A percentile compares a stretch with the other conserved stretches of the same genome.
These are phyloP conservation scores for Hirundichthys speculiger DNA, from an alignment of 2,113 vertebrate species.

Conservation along the genomic window DNA sequence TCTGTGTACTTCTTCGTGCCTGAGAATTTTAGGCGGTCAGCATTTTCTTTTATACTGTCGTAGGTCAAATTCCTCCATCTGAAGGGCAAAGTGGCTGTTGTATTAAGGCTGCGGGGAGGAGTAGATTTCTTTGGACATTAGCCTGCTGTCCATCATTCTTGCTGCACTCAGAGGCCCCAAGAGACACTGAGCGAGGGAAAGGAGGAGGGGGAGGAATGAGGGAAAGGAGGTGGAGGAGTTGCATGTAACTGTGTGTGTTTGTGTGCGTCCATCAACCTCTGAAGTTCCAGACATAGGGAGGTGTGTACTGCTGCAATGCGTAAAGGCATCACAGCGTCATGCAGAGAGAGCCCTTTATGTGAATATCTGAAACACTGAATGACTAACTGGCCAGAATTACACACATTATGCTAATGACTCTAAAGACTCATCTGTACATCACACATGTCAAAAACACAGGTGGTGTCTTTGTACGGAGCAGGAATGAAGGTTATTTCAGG, in stretches of 20 bases:
- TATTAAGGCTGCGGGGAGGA: conserved; percentile 63
- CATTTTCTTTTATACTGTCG: conserved; percentile 3
- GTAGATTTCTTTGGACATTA: conserved; percentile 68
- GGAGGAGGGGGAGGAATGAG: conserved; percentile 23
- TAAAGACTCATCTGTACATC: neutral
- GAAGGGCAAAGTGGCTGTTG: conserved; percentile 62
- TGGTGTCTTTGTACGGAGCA: too few species aligned
- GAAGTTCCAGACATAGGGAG: conserved; percentile 65
- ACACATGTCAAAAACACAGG: conserved; percentile 1
- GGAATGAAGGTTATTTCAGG: too few species aligned
- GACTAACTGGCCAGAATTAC: conserved; percentile 21
- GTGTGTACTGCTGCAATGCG: conserved; percentile 79
- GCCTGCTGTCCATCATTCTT: conserved; percentile 70
- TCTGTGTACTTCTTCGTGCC: neutral
- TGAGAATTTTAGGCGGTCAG: neutral
- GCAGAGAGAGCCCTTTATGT: conserved; percentile 32
- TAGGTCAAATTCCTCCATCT: conserved; percentile 32
- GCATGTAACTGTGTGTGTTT: conserved; percentile 42
- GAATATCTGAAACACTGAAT: conserved; percentile 36
- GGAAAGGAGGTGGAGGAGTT: conserved; percentile 26
- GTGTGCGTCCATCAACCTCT: conserved; percentile 66
- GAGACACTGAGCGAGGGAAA: conserved; percentile 51
- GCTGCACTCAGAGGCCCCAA: conserved; percentile 63
- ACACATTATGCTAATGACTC: neutral
- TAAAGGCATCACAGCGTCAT: conserved; percentile 68